Percentiles rank a stretch among this genome's conserved stretches.
phyloP scores from a whole-genome alignment of 2,113 vertebrate genomes.

The Abramis brama region DNA sequence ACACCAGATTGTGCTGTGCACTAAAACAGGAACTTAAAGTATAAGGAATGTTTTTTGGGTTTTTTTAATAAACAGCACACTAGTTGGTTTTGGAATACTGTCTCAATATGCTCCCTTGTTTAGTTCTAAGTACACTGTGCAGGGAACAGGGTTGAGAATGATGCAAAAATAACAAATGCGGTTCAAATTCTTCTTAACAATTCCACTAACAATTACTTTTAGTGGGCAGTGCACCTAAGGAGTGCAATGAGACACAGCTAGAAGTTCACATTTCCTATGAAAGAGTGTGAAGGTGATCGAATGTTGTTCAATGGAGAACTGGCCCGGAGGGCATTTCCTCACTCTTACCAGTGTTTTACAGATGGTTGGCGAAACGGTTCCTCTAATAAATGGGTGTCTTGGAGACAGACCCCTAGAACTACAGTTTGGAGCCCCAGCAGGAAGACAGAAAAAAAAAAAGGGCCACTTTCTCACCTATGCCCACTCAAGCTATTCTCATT shows the following conservation, averaged over 20 bases:
- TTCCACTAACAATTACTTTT: no score
- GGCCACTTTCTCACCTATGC: constrained; percentile 25
- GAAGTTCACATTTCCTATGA: constrained; percentile 2
- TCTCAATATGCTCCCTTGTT: neutral
- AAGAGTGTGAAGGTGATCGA: neutral
- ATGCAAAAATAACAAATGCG: neutral
- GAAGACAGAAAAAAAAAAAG: constrained; percentile 11
- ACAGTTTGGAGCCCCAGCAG: neutral
- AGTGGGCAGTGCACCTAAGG: no score
- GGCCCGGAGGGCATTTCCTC: neutral
- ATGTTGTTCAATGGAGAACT: neutral
- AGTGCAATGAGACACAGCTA: neutral
- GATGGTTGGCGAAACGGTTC: neutral
- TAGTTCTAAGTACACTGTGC: neutral
- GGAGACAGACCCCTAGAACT: constrained; percentile 5
- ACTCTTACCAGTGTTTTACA: neutral
- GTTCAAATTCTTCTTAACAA: no score
- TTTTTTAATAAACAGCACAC: neutral
- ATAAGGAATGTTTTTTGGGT: neutral
- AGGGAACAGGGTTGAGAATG: neutral
- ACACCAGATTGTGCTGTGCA: no score
- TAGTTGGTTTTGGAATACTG: neutral
- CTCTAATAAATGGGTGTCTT: constrained; percentile 41
- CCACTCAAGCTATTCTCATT: constrained; percentile 60
- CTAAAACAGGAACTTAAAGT: neutral